Conservation (phyloP, 2,113 vertebrate genomes). For the Petaurus breviceps region DNA sequence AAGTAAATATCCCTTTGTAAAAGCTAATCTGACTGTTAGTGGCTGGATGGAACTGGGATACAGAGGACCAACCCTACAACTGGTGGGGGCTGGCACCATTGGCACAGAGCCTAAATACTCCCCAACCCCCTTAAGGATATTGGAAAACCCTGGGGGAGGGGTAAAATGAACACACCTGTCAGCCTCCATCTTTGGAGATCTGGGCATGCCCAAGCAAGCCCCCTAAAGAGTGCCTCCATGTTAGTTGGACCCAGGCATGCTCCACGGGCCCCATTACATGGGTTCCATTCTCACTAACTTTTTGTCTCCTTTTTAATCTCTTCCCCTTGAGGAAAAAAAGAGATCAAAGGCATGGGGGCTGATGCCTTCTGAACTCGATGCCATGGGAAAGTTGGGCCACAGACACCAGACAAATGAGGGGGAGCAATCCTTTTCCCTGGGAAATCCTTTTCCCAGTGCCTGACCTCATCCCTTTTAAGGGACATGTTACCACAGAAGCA, state of each 20-base stretch:
- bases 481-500: conserved; percentile 5
- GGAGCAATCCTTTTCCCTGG: conserved; percentile 41
- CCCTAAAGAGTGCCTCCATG: background rate
- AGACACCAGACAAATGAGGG: conserved; percentile 56
- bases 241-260: background rate
- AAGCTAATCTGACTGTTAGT: background rate
- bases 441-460: conserved; percentile 47
- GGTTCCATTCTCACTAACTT: background rate
- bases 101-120: background rate
- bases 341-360: conserved; percentile 38
- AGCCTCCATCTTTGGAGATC: background rate
- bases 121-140: background rate
- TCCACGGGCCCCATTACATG: background rate
- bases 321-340: background rate
- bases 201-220: background rate
- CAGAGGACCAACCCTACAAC: background rate
- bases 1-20: background rate
- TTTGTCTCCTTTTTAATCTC: background rate
- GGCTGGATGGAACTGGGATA: background rate
- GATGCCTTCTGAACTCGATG: conserved; percentile 79
- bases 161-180: background rate
- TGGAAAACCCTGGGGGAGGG: background rate
- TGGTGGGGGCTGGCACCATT: background rate
- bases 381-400: conserved; percentile 68
- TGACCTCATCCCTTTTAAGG: background rate